These are phyloP conservation scores for Dolomedes plantarius DNA, from an alignment of 2,888 invertebrate genomes.

Conservation along the genomic window DNA sequence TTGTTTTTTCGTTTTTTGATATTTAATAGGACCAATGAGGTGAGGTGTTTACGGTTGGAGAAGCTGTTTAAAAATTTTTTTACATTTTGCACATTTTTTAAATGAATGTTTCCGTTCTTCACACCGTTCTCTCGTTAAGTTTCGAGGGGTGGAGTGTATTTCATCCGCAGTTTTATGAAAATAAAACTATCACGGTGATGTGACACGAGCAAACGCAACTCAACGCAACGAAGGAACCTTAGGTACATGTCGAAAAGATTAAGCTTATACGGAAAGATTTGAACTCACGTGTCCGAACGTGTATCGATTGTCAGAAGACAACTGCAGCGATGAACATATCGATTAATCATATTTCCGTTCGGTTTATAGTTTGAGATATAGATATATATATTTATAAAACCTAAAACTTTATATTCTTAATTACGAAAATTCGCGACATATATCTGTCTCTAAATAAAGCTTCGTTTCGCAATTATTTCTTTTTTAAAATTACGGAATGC, in stretches of 20 bases:
- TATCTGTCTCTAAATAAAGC: not conserved
- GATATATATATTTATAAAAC: not conserved
- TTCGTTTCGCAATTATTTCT: too few relatives aligned
- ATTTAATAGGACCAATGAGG: constrained; percentile 5
- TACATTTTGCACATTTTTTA: not conserved
- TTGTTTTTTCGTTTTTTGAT: not conserved
- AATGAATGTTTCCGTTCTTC: too few relatives aligned
- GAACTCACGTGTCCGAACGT: too few relatives aligned
- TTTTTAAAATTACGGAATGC: too few relatives aligned
- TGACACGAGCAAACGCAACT: not conserved
- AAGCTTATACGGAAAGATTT: too few relatives aligned
- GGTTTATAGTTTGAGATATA: not conserved
- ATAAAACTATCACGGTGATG: constrained; percentile 1
- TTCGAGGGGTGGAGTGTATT: not conserved
- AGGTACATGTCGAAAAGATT: too few relatives aligned
- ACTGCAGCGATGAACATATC: not conserved
- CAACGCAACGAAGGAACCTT: too few relatives aligned
- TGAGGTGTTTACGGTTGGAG: not conserved
- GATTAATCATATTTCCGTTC: not conserved
- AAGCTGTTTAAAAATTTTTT: constrained; percentile 6
- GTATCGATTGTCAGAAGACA: too few relatives aligned
- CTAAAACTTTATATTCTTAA: not conserved
- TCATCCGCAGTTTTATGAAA: not conserved
- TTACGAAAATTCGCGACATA: not conserved
- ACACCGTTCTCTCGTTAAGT: too few relatives aligned